A percentile compares a stretch with the other conserved stretches of the same genome.
Conservation (phyloP, 2,888 invertebrate genomes). For the Geotrupes spiniger region DNA sequence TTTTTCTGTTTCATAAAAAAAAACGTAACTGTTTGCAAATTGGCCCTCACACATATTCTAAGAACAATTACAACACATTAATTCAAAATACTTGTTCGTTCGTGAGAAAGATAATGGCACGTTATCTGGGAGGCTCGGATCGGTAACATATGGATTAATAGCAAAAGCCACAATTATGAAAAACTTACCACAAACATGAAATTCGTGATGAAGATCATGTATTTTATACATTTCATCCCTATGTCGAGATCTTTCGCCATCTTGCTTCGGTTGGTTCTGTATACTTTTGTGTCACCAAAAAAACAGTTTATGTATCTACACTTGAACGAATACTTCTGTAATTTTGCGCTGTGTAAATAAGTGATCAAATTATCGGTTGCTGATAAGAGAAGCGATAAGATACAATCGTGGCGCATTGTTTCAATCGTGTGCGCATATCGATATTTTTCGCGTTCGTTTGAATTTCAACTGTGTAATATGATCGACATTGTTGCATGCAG, state of each 20-base stretch:
- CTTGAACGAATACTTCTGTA: conserved; percentile 1
- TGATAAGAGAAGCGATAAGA: not conserved
- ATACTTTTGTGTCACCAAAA: not conserved
- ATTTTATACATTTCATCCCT: conserved; percentile 64
- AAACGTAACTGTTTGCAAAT: no score
- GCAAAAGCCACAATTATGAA: not conserved
- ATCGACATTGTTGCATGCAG: no score
- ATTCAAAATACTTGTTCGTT: no score
- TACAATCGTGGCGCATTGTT: no score
- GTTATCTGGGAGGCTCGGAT: conserved; percentile 14
- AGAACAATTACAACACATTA: no score
- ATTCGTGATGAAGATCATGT: conserved; percentile 65
- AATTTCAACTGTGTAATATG: no score
- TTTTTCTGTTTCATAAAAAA: no score
- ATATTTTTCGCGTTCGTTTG: no score
- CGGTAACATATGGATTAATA: conserved; percentile 6
- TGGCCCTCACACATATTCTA: no score
- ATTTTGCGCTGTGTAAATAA: conserved; percentile 1
- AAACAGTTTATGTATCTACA: conserved; percentile 7
- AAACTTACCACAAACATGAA: conserved; percentile 61
- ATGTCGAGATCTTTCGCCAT: conserved; percentile 53
- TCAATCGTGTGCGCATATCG: no score
- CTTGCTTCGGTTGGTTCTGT: conserved; percentile 21
- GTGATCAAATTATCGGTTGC: conserved; percentile 1
- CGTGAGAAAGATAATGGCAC: no score